Base-by-base conservation (phyloP, 2,797 vertebrate genomes). In the Morelia viridis region DNA sequence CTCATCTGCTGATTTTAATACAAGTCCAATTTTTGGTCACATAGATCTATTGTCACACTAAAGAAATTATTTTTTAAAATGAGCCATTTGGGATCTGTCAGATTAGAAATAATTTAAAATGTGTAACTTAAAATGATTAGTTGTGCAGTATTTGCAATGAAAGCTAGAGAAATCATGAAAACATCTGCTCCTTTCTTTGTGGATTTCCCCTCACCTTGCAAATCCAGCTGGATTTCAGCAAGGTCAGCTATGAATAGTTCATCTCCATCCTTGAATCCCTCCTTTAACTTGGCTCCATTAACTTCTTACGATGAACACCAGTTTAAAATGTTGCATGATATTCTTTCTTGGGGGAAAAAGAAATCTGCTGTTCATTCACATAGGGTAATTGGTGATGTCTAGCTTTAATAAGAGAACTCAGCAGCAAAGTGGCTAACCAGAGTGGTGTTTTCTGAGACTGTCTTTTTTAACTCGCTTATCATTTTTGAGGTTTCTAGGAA, bases 341-440 rank as follows among this genome's bases (percentile, higher is more conserved):
- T 92, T 96, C 50, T 91, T 83, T 71, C 87, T 93, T 94, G 80
- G 22, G 83, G 41, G 58, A 92, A 91, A 89, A 85, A 87, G 68
- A 41, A 90, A 87, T 90, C 89, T 96, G 91, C 88, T 0, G 0
- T 76, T 92, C 92, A 92, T 91, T 93, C 93, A 93, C 87, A 93
- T 94, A 91, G 94, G 90, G 92, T 57, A 85, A 91, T 65, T 68
- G 17, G 68, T 60, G 86, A 94, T 56, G 92, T 94, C 83, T 96
- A 56, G 87, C 50, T 92, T 96, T 94, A 96, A 90, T 95, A 93
- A 96, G 95, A 90, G 56, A 96, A 93, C 92, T 97, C 95, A 96
- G 97, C 97, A 97, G 96, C 96, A 96, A 97, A 97, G 94, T 97
- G 94, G 90, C 93, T 90, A 94, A 92, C 95, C 90, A 96, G 92